Conservation (phyloP, 2,113 vertebrate species). For the Vicugna pacos region DNA sequence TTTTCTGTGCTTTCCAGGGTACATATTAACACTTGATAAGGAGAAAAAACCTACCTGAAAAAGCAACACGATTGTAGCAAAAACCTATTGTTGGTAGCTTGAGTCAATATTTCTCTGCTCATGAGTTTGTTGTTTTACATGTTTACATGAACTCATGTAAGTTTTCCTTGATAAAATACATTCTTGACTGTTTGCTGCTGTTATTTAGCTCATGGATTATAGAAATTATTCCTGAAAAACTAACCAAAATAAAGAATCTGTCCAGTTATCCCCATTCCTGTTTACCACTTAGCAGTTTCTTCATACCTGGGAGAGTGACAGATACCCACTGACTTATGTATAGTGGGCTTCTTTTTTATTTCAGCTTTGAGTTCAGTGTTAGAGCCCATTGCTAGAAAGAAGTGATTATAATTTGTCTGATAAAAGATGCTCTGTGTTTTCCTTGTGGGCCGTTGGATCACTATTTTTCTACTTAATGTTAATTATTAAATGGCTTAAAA, state of each 20-base stretch:
- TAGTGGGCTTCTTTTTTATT: constrained; percentile 18
- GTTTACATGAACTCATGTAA: background rate
- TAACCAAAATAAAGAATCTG: background rate
- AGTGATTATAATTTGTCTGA: constrained; percentile 42
- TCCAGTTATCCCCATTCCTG: background rate
- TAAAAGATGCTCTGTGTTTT: constrained; percentile 49
- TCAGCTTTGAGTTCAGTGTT: background rate
- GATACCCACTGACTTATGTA: background rate
- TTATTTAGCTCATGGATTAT: constrained; percentile 31
- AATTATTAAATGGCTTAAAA: constrained; percentile 55
- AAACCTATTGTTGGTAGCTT: background rate
- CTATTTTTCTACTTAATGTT: constrained; percentile 58
- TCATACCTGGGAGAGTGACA: background rate
- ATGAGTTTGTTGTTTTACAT: background rate
- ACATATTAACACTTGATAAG: background rate
- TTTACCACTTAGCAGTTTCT: background rate
- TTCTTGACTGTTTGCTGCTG: constrained; percentile 33
- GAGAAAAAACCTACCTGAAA: background rate
- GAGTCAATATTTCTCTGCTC: background rate
- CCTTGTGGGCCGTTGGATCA: background rate
- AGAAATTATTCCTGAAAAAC: constrained; percentile 26
- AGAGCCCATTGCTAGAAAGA: constrained; percentile 17
- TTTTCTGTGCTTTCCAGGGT: background rate
- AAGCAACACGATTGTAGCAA: background rate
- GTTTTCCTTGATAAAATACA: background rate